Conservation (phyloP, 2,888 invertebrate species). For the Lasioglossum zephyrum region DNA sequence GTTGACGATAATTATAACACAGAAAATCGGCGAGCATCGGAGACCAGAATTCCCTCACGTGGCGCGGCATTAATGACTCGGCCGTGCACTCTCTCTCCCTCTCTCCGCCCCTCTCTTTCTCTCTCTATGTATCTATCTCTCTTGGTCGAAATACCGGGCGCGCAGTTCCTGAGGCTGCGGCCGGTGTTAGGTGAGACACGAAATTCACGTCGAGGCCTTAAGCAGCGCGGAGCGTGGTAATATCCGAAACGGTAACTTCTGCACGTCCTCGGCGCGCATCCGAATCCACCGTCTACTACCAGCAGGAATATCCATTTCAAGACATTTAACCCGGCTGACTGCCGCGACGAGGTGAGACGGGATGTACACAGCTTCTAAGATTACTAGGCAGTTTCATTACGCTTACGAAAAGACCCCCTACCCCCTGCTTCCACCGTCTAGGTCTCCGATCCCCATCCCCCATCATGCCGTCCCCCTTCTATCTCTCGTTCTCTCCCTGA, state of each 20-base stretch:
- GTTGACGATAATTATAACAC: slow-evolving; percentile 27
- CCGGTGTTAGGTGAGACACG: slow-evolving; percentile 67
- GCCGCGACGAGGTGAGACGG: slow-evolving; percentile 70
- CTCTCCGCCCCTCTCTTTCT: neutral
- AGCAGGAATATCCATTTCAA: slow-evolving; percentile 79
- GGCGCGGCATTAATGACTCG: slow-evolving; percentile 33
- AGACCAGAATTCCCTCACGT: slow-evolving; percentile 13
- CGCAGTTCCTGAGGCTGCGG: slow-evolving; percentile 48
- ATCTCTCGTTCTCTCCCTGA: neutral
- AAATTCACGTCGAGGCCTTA: slow-evolving; percentile 70
- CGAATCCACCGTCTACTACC: slow-evolving; percentile 67
- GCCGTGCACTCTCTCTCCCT: neutral
- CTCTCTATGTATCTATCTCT: neutral
- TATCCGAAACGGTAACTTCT: slow-evolving; percentile 78
- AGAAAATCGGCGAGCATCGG: slow-evolving; percentile 31
- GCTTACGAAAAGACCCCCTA: slow-evolving; percentile 66
- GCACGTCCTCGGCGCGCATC: slow-evolving; percentile 67
- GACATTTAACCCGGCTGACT: slow-evolving; percentile 79
- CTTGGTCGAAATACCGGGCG: slow-evolving; percentile 63
- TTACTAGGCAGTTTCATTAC: slow-evolving; percentile 80
- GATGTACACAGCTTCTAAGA: slow-evolving; percentile 77
- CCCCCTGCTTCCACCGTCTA: slow-evolving; percentile 26
- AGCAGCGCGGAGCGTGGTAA: slow-evolving; percentile 67
- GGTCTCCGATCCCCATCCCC: slow-evolving; percentile 19
- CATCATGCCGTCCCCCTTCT: slow-evolving; percentile 7